Base-by-base conservation (phyloP, 2,797 vertebrate species). In the Jordanella pulchra region DNA sequence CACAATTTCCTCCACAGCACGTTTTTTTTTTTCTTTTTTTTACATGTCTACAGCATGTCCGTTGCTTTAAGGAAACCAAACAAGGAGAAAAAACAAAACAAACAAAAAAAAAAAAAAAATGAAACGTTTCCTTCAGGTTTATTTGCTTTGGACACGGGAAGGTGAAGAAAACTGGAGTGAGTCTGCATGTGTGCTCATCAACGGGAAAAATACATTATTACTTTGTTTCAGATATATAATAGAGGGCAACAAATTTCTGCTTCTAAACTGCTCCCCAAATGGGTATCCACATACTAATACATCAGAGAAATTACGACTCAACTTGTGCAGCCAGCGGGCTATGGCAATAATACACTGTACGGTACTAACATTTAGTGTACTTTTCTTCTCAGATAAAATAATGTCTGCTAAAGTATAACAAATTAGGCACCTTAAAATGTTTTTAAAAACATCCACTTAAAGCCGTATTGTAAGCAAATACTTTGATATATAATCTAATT, bases 371-470 rank as follows among this genome's bases (percentile, higher is more conserved):
- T 85, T 85, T 87, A 89, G 79, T 84, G 87, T 89, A 90, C 83
- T 88, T 89, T 85, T 91, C 86, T 87, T 89, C 79, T 91, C 81
- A 79, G 86, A 70, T 92, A 92, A 92, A 93, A 91, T 87, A 89
- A 92, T 27, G 73, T 93, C 87, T 82, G 88, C 87, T 87, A 92
- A 92, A 91, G 86, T 91, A 88, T 91, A 89, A 93, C 90, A 91
- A 93, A 93, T 87, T 90, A 94, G 92, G 93, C 93, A 94, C 92
- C 92, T 92, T 91, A 89, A 92, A 89, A 92, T 93, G 87, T 86
- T 77, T 39, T 82, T 91, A 90, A 92, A 87, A 92, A 91, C 88
- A 85, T 91, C 90, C 91, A 92, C 87, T 92, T 93, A 93, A 93
- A 93, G 90, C 92, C 89, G 82, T 87, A 93, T 88, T 86, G 88